Percentiles rank a stretch among this genome's conserved stretches.
Conservation (phyloP, 2,888 invertebrate genomes). For the Ischnura elegans region DNA sequence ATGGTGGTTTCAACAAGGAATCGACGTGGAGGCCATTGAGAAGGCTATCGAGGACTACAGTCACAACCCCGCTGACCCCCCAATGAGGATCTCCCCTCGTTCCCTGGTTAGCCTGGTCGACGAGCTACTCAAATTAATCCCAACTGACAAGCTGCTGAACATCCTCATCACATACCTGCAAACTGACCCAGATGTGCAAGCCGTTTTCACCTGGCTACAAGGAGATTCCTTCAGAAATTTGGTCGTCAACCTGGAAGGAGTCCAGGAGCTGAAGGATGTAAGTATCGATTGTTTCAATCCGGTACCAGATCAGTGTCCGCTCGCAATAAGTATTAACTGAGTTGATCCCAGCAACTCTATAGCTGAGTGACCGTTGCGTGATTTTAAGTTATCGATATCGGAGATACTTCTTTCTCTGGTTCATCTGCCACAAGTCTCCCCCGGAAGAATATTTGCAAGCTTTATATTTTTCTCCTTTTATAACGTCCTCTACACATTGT, state of each 20-base stretch:
- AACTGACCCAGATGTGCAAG: slow-evolving; percentile 13
- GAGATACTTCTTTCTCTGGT: too few species aligned
- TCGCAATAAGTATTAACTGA: too few species aligned
- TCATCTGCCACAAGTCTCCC: too few species aligned
- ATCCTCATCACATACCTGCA: slow-evolving; percentile 29
- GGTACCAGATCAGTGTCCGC: too few species aligned
- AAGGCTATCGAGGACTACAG: slow-evolving; percentile 16
- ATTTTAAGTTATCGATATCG: too few species aligned
- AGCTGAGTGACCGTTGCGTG: too few species aligned
- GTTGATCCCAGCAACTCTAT: too few species aligned
- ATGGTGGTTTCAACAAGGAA: too few species aligned
- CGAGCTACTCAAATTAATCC: background rate
- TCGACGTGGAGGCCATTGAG: slow-evolving; percentile 40
- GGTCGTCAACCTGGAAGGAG: slow-evolving; percentile 24
- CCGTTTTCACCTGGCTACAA: background rate
- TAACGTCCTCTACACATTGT: too few species aligned
- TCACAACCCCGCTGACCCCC: background rate
- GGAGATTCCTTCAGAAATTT: background rate
- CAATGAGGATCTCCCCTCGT: background rate
- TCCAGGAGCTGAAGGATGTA: slow-evolving; percentile 15
- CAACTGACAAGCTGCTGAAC: background rate
- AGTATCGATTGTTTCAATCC: too few species aligned
- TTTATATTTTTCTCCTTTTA: too few species aligned
- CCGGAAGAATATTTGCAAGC: too few species aligned
- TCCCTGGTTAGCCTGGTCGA: background rate